Conservation (phyloP, 2,797 vertebrate species). For the Lithobates sylvaticus region DNA sequence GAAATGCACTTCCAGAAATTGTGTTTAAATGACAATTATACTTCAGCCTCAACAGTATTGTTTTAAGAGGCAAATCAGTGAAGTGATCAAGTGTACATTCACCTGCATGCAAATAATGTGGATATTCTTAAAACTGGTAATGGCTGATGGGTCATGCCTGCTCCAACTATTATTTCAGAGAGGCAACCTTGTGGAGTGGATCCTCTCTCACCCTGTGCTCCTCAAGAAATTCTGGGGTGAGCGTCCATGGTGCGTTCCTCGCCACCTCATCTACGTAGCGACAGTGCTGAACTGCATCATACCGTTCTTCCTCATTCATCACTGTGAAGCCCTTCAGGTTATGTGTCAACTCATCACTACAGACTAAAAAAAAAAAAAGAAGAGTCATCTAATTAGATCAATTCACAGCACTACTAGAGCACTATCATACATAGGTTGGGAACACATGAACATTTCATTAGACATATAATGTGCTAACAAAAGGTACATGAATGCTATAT, state of each 20-base stretch:
- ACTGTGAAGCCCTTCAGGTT: conserved; percentile 97
- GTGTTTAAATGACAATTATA: background rate
- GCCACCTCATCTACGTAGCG: conserved; percentile 96
- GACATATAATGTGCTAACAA: background rate
- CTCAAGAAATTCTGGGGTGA: conserved; percentile 89
- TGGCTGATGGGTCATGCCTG: conserved; percentile 5
- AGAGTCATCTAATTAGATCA: background rate
- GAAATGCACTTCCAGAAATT: background rate
- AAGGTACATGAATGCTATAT: background rate
- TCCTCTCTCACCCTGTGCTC: conserved; percentile 85
- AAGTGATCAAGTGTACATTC: background rate
- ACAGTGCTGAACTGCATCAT: conserved; percentile 93
- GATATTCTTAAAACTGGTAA: conserved; percentile 15
- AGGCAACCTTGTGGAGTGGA: conserved; percentile 12
- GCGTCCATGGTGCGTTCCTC: conserved; percentile 93
- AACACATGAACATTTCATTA: background rate
- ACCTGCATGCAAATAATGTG: conserved; percentile 11
- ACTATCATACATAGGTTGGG: too few relatives aligned
- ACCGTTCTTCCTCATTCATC: conserved; percentile 95
- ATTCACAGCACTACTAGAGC: background rate
- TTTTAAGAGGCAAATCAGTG: background rate
- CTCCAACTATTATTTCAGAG: conserved; percentile 5
- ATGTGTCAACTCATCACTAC: conserved; percentile 95
- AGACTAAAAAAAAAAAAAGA: conserved; percentile 79
- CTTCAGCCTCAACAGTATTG: background rate